These are phyloP conservation scores for Symphodus melops DNA, from an alignment of 2,113 vertebrate genomes.

Conservation along the genomic window DNA sequence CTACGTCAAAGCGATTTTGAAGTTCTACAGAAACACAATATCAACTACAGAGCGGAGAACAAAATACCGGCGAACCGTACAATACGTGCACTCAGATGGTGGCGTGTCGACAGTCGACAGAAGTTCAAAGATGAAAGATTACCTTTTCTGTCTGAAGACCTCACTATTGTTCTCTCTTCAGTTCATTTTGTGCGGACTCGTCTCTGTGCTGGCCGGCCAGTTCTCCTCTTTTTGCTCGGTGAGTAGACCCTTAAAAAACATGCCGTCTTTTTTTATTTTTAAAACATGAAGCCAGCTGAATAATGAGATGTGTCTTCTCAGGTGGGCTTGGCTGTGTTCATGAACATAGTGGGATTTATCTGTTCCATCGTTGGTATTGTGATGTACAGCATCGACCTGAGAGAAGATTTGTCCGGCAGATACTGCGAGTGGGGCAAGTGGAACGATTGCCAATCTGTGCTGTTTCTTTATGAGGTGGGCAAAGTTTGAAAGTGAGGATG, in stretches of 20 bases:
- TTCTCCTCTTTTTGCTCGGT: conserved; percentile 58
- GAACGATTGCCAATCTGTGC: no score
- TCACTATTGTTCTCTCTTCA: conserved; percentile 20
- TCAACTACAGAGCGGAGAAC: no score
- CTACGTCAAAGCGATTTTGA: no score
- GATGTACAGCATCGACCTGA: conserved; percentile 60
- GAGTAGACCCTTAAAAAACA: conserved; percentile 27
- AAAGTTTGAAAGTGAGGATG: no score
- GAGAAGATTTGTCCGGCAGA: fast-evolving
- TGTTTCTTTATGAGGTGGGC: no score
- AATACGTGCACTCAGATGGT: no score
- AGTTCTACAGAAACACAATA: no score
- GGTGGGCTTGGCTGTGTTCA: conserved; percentile 49
- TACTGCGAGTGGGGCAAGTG: no score
- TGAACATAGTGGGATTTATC: conserved; percentile 50
- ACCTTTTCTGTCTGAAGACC: no score
- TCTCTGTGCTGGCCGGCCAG: conserved; percentile 40
- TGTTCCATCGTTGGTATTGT: conserved; percentile 55
- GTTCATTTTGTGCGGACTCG: conserved; percentile 60
- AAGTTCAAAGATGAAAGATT: no score
- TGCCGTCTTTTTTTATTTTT: not conserved
- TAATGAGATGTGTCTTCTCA: conserved; percentile 15
- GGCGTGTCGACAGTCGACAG: no score
- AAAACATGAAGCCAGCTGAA: not conserved
- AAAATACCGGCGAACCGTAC: no score